phyloP scores from a whole-genome alignment of 2,888 invertebrate genomes.

The Meteorus cinctellus region DNA sequence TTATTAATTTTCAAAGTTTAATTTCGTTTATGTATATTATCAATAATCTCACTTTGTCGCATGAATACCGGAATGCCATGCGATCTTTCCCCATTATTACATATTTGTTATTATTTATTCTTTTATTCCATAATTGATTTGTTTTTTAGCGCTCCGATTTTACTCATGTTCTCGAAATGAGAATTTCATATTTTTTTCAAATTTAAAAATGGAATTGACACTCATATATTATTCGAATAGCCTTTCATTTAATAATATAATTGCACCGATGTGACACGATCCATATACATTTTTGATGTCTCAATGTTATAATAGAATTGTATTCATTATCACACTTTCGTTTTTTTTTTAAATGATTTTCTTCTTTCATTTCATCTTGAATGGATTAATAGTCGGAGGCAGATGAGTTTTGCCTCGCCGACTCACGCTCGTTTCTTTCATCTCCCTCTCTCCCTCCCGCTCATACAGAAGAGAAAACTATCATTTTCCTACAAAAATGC shows the following conservation, averaged over 20 bases:
- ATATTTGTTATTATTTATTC: constrained; percentile 52
- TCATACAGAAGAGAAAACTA: constrained; percentile 26
- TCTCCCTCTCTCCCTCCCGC: constrained; percentile 20
- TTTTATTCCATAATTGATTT: constrained; percentile 58
- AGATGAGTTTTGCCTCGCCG: constrained; percentile 34
- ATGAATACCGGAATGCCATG: constrained; percentile 70
- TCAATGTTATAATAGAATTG: constrained; percentile 52
- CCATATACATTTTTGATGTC: constrained; percentile 61
- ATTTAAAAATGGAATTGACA: constrained; percentile 73
- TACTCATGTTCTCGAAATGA: constrained; percentile 40
- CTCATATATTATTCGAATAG: constrained; percentile 72
- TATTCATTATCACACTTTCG: constrained; percentile 51
- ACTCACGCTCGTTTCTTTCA: neutral
- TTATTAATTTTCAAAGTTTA: constrained; percentile 48
- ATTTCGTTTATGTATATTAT: constrained; percentile 70
- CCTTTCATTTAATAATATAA: constrained; percentile 64
- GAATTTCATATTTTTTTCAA: constrained; percentile 61
- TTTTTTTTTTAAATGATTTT: constrained; percentile 36
- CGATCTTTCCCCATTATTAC: constrained; percentile 55
- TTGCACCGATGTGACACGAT: constrained; percentile 69
- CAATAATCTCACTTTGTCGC: constrained; percentile 77
- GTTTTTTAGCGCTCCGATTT: constrained; percentile 50
- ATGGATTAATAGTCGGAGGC: constrained; percentile 49
- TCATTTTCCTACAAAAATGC: constrained; percentile 56
- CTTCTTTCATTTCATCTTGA: constrained; percentile 41